Evolutionary conservation across 2,113 vertebrate species (phyloP).

Genomic region (Nothobranchius kuhntae): DNA sequence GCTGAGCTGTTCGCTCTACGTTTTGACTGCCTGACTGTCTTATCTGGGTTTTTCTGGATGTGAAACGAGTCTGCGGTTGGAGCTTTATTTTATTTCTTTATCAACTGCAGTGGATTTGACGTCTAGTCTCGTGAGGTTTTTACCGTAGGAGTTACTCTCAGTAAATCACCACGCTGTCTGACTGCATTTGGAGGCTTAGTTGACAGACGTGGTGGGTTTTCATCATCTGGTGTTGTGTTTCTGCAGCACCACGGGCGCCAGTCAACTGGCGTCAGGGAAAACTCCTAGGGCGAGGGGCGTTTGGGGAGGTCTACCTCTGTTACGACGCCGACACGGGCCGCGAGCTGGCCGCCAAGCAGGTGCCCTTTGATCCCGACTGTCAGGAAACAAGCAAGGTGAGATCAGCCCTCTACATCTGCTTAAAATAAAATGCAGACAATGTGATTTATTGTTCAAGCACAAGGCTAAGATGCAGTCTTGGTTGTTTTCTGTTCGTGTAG

Average conservation of each 20-base stretch:
- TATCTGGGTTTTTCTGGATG: constrained; percentile 37
- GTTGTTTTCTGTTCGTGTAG: constrained; percentile 57
- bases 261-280: constrained; percentile 92
- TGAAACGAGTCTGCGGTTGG: constrained; percentile 46
- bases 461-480: not conserved
- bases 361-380: constrained; percentile 89
- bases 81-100: constrained; percentile 28
- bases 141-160: constrained; percentile 17
- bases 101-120: constrained; percentile 46
- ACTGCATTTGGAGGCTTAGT: constrained; percentile 28
- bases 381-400: constrained; percentile 91
- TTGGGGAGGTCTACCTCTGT: constrained; percentile 92
- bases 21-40: constrained; percentile 42
- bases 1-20: constrained; percentile 12
- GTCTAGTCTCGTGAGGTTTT: constrained; percentile 43
- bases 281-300: constrained; percentile 88
- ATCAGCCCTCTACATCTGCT: not conserved
- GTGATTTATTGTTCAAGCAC: not conserved
- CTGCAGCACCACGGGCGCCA: constrained; percentile 85
- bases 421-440: not conserved
- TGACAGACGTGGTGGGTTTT: constrained; percentile 32
- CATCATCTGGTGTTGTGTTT: constrained; percentile 45
- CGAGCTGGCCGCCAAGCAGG: constrained; percentile 91
- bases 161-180: constrained; percentile 34
- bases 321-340: constrained; percentile 89